Base-by-base conservation (phyloP, 2,888 invertebrate species). In the Drosophila putrida region DNA sequence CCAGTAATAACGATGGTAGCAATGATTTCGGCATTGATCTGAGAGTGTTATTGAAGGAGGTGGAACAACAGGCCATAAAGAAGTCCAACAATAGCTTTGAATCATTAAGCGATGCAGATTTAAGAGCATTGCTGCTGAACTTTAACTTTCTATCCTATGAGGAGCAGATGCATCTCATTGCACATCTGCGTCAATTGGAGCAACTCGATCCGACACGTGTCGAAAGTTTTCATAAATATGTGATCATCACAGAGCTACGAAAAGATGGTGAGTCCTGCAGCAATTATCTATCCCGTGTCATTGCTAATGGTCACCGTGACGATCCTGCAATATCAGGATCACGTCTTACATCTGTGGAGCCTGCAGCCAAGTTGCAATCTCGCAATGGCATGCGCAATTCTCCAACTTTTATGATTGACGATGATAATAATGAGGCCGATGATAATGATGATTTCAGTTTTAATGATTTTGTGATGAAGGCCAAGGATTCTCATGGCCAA, bases 381-480 rank as follows among this genome's bases (percentile, higher is more conserved):
- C 71, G 62, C 27, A 38, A 44, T 11, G 71, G 64, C 13, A 27
- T 39, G 89, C 81, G 90, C 36, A 82, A 89, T 1, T 91, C 92
- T 0, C 88, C 90, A 15, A 92, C 91, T 47, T 93, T 93, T 54
- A 74, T 82, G 53, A 90, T 94, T 28, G 94, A 95, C 65, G 94
- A 94, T 11, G 94, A 96, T n/a, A 20, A 20, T 20, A 3, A 20
- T 20, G 20, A 20, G 3, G 94, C 94, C 75, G 96, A 96, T 72
- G 96, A 96, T 81, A 96, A 96, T 72, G 96, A 96, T 81, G 96
- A 97, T 88, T 97, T 97, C 81, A 95, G 95, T n/a, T 96, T 96
- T 72, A 96, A 96, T 78, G 97, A 97, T 91, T 55, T 88, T n/a
- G 69, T 73, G 93, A 94, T 59, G 93, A 94, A 6, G 68, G 81